Conservation (phyloP, 2,888 invertebrate genomes). For the Mythimna ferrago region DNA sequence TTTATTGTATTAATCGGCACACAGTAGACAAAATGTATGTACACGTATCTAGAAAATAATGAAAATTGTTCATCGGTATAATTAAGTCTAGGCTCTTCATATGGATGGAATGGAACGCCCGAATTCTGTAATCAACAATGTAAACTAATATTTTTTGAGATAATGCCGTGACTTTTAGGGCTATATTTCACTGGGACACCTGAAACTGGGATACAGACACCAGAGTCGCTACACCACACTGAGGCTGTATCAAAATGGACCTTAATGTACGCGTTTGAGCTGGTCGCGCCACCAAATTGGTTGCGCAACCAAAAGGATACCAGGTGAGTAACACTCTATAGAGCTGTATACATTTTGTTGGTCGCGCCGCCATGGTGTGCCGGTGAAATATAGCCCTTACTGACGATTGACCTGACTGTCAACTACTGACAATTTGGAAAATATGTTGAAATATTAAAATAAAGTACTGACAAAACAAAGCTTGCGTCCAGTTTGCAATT, state of each 20-base stretch:
- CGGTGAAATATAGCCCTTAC: background rate
- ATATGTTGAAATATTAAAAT: constrained; percentile 43
- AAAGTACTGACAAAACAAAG: constrained; percentile 31
- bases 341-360: too few species aligned
- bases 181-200: too few species aligned
- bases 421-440: constrained; percentile 5
- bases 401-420: constrained; percentile 5
- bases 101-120: background rate
- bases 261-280: too few species aligned
- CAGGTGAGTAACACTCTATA: too few species aligned
- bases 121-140: constrained; percentile 6
- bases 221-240: too few species aligned
- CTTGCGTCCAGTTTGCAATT: constrained; percentile 40
- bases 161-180: background rate
- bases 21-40: constrained; percentile 1
- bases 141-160: constrained; percentile 7
- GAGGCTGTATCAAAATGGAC: too few species aligned
- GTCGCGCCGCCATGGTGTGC: too few species aligned
- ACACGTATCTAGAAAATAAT: constrained; percentile 4
- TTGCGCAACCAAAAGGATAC: too few species aligned
- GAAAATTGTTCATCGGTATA: background rate
- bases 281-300: too few species aligned
- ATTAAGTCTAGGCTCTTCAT: constrained; percentile 3
- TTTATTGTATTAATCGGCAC: constrained; percentile 24
- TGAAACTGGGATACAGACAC: too few species aligned